Percentiles rank a stretch among this genome's conserved stretches.
phyloP scores from a whole-genome alignment of 2,113 vertebrate genomes.

The Promerops cafer region DNA sequence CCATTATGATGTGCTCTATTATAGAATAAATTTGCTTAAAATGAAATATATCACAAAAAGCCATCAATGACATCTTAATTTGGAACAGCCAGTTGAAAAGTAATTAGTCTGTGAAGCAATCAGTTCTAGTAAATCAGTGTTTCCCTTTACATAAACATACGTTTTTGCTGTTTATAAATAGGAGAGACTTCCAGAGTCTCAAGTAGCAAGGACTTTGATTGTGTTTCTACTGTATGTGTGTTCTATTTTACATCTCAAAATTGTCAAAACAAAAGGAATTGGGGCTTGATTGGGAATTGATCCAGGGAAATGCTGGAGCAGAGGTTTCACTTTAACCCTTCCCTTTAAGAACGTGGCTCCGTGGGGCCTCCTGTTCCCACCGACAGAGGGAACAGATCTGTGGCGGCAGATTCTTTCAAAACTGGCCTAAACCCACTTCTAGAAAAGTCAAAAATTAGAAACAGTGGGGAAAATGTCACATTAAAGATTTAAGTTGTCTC shows the following conservation, averaged over 20 bases:
- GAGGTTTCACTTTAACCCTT: neutral
- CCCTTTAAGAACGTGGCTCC: neutral
- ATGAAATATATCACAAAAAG: constrained; percentile 83
- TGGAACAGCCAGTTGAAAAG: constrained; percentile 83
- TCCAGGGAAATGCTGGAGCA: neutral
- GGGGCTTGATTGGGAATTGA: neutral
- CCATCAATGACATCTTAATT: constrained; percentile 85
- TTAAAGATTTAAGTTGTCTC: rapidly evolving
- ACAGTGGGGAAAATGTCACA: neutral
- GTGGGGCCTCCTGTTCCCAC: neutral
- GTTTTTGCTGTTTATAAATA: constrained; percentile 68
- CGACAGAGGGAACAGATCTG: neutral
- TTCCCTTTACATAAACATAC: constrained; percentile 78
- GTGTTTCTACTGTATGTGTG: constrained; percentile 60
- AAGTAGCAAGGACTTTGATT: constrained; percentile 61
- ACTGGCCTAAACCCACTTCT: neutral
- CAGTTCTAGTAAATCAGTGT: constrained; percentile 80
- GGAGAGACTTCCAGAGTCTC: constrained; percentile 61
- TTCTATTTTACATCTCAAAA: constrained; percentile 61
- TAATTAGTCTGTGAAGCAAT: constrained; percentile 82
- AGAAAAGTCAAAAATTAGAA: neutral
- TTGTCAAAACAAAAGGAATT: constrained; percentile 69
- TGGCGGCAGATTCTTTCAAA: neutral
- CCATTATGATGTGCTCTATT: constrained; percentile 81
- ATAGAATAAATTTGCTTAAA: constrained; percentile 84